Base-by-base conservation (phyloP, 2,113 vertebrate species). In the Lanius ludovicianus region DNA sequence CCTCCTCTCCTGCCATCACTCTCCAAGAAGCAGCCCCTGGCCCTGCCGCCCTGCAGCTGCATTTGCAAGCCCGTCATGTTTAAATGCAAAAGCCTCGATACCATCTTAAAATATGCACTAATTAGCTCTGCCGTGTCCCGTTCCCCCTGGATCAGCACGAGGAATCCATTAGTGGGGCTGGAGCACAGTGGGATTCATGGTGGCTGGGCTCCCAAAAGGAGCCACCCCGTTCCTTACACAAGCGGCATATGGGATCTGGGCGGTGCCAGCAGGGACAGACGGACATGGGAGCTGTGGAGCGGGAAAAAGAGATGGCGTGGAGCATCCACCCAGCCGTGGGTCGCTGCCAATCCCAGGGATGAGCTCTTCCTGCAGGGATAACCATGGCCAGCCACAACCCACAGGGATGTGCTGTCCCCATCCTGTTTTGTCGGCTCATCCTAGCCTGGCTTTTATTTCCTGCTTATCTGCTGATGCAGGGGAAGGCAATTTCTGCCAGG, bases 251-350 rank as follows among this genome's bases (percentile, higher is more conserved):
- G 31, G 59, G 73, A 16, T 21, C 50, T 10, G 62, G 50, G 41
- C 5, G 69, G 9, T 64, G 17, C 53, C n/a, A 12, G 20, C 52
- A 0, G 2, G 64, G 80, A 60, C 4, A 5, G 0, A 44, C 0
- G 3, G 68, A 49, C 28, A 33, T 2, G 1, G 69, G 69, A 55
- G 82, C 50, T 7, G 35, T 5, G 81, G 19, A 42, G 31, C 15
- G 13, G 52, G 41, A 44, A 21, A 15, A 50, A 28, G 64, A 35
- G 70, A 23, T 13, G 27, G 20, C 0, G 3, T 11, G 49, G 19
- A 79, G 60, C 78, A 12, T 3, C 46, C 15, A 5, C 57, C 31
- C 2, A 1, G 80, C 8, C 16, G 39, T 3, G 20, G 27, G 52
- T 39, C 30, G 35, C 39, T 76, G 7, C 57, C 13, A 8, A 20